Evolutionary conservation across 2,888 invertebrate genomes (phyloP).

Genomic region (Cosmia pyralina): DNA sequence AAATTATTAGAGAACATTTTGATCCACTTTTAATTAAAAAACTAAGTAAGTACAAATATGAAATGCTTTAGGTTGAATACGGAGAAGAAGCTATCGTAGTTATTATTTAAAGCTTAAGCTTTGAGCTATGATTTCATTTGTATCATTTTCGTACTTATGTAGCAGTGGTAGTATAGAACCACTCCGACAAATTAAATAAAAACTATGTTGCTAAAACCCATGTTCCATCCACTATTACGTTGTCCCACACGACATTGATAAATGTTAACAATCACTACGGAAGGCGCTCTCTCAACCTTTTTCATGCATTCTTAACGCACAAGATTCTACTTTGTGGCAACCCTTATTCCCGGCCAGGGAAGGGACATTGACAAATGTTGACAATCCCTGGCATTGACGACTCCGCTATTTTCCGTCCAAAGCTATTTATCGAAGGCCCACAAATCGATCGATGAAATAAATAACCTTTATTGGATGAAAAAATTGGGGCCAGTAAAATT

Average conservation of each 20-base stretch:
- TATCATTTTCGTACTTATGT: not conserved
- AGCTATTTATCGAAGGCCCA: slow-evolving; percentile 30
- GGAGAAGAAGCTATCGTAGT: not conserved
- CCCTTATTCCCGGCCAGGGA: slow-evolving; percentile 30
- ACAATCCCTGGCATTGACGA: slow-evolving; percentile 55
- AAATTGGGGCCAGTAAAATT: slow-evolving; percentile 34
- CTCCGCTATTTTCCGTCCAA: slow-evolving; percentile 42
- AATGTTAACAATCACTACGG: slow-evolving; percentile 43
- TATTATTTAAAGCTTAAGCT: too few relatives aligned
- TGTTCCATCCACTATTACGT: slow-evolving; percentile 10
- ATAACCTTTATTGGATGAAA: slow-evolving; percentile 43
- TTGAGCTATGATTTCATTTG: not conserved
- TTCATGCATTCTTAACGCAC: slow-evolving; percentile 42
- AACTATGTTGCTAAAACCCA: not conserved
- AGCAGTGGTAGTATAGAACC: not conserved
- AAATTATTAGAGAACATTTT: not conserved
- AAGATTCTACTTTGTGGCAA: slow-evolving; percentile 34
- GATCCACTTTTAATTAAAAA: not conserved
- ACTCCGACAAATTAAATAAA: slow-evolving; percentile 8
- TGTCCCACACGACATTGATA: slow-evolving; percentile 37
- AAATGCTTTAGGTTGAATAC: not conserved
- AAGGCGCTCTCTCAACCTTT: slow-evolving; percentile 30
- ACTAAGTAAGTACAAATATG: not conserved
- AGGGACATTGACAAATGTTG: slow-evolving; percentile 64
- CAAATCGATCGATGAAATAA: slow-evolving; percentile 41